A percentile compares a stretch with the other conserved stretches of the same genome.
Conservation (phyloP, 2,888 invertebrate species). For the Altica lythri region DNA sequence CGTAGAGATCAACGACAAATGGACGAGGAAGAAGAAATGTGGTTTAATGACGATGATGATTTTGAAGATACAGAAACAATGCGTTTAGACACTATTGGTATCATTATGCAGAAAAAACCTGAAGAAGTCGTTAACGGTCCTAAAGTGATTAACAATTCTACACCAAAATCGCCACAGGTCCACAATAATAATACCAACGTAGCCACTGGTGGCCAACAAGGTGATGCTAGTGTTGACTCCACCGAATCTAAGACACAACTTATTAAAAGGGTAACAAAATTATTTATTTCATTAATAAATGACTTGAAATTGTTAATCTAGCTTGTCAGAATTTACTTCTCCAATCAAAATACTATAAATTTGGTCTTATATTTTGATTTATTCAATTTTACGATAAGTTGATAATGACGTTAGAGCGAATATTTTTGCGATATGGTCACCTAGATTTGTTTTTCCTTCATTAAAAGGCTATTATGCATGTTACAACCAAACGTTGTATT, state of each 20-base stretch:
- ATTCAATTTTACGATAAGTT: neutral
- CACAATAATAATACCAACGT: constrained; percentile 56
- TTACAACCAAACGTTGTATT: no score
- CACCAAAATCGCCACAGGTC: constrained; percentile 49
- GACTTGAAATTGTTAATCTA: constrained; percentile 8
- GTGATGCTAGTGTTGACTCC: constrained; percentile 55
- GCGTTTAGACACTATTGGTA: constrained; percentile 62
- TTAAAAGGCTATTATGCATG: no score
- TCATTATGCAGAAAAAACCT: constrained; percentile 43
- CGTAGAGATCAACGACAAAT: constrained; percentile 90
- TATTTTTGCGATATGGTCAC: no score
- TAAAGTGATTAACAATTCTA: constrained; percentile 51
- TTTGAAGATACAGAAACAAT: constrained; percentile 77
- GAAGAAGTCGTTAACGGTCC: constrained; percentile 48
- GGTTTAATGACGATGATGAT: constrained; percentile 98
- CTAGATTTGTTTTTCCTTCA: no score
- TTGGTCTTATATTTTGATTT: neutral
- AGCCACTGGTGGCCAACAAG: constrained; percentile 26
- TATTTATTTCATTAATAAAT: neutral
- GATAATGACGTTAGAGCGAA: neutral
- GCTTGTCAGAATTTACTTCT: no score
- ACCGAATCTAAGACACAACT: constrained; percentile 57
- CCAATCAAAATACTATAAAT: no score
- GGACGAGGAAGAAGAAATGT: constrained; percentile 98
- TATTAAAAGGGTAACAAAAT: constrained; percentile 58